These are phyloP conservation scores for Campoplex nolae DNA, from an alignment of 2,888 invertebrate species.

Conservation along the genomic window DNA sequence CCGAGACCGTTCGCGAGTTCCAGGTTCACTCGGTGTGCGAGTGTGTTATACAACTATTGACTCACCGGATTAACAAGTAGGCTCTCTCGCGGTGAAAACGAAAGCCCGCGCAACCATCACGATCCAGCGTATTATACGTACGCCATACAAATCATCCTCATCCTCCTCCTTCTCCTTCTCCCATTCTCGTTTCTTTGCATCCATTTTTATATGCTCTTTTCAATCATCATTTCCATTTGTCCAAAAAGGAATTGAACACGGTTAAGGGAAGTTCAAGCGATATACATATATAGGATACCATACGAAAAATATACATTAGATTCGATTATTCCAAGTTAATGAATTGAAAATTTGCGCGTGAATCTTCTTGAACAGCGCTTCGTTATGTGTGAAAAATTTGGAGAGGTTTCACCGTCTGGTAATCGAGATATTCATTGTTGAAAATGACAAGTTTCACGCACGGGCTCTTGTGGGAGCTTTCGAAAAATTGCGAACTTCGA, in stretches of 20 bases:
- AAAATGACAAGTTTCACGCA: too few relatives aligned
- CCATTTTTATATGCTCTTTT: not conserved
- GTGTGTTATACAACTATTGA: conserved; percentile 84
- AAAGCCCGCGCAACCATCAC: conserved; percentile 77
- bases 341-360: too few relatives aligned
- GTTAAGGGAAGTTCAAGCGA: not conserved
- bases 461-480: too few relatives aligned
- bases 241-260: not conserved
- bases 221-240: not conserved
- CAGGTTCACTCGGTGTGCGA: conserved; percentile 79
- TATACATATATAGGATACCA: too few relatives aligned
- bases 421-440: too few relatives aligned
- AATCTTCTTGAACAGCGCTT: too few relatives aligned
- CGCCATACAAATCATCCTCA: conserved; percentile 11
- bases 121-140: conserved; percentile 17
- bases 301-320: too few relatives aligned
- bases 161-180: not conserved
- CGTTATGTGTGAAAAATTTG: too few relatives aligned
- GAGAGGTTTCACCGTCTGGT: too few relatives aligned
- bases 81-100: conserved; percentile 82
- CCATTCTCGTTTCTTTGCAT: too few relatives aligned
- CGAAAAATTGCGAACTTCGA: too few relatives aligned
- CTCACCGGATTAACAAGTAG: conserved; percentile 85
- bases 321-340: too few relatives aligned
- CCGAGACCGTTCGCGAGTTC: conserved; percentile 75